A percentile compares a stretch with the other conserved stretches of the same genome.
phyloP scores from a whole-genome alignment of 2,113 vertebrate species.

The Hassar affinis region DNA sequence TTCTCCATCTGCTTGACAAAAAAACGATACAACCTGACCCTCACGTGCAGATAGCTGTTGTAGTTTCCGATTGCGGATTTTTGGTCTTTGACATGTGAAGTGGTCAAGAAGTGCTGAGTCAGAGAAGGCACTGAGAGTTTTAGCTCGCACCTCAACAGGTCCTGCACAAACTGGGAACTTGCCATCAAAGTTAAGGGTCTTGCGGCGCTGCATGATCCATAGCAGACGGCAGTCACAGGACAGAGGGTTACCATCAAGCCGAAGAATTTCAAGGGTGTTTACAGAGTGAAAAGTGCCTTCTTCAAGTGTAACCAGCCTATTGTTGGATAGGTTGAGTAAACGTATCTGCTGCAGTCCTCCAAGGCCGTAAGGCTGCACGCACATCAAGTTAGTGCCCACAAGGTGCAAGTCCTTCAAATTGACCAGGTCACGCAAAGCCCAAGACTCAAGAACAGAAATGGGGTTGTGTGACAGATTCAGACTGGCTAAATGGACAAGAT shows the following conservation, averaged over 20 bases:
- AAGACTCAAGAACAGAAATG: constrained; percentile 87
- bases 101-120: constrained; percentile 92
- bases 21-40: constrained; percentile 85
- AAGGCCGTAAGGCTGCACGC: constrained; percentile 86
- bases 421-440: constrained; percentile 86
- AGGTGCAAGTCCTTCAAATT: constrained; percentile 92
- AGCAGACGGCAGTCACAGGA: constrained; percentile 94
- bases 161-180: constrained; percentile 83
- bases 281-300: constrained; percentile 91
- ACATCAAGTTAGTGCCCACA: constrained; percentile 80
- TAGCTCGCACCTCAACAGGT: constrained; percentile 84
- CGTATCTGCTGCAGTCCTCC: constrained; percentile 87
- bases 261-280: constrained; percentile 88
- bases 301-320: constrained; percentile 86
- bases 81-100: constrained; percentile 93
- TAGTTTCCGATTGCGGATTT: constrained; percentile 89
- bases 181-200: constrained; percentile 90
- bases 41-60: constrained; percentile 83
- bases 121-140: constrained; percentile 82
- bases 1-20: constrained; percentile 89
- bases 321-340: constrained; percentile 90
- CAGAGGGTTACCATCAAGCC: constrained; percentile 90
- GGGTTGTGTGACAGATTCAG: constrained; percentile 95
- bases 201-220: constrained; percentile 93
- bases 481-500: constrained; percentile 84